Evolutionary conservation across 2,888 invertebrate genomes (phyloP).

Genomic region (Physocephala rufipes): DNA sequence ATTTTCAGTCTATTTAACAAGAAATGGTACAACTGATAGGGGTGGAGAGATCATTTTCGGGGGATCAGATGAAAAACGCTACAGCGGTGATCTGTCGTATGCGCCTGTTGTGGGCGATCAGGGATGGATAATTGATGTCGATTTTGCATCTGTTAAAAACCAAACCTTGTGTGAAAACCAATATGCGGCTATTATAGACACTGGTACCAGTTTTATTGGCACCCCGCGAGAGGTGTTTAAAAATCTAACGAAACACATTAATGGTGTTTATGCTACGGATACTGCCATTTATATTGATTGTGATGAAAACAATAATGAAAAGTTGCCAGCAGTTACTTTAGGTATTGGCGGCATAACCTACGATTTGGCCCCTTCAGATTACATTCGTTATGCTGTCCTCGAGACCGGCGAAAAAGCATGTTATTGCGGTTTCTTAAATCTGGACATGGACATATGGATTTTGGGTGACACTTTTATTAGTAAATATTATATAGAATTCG

Average conservation of each 20-base stretch:
- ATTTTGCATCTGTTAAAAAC: conserved; percentile 69
- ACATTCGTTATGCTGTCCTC: conserved; percentile 71
- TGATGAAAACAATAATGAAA: not conserved
- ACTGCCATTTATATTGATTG: conserved; percentile 13
- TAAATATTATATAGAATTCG: conserved; percentile 93
- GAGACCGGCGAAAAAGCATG: conserved; percentile 69
- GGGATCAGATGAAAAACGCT: conserved; percentile 89
- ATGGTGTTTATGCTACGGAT: not conserved
- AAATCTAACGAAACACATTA: not conserved
- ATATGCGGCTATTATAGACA: conserved; percentile 87
- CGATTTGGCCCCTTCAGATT: conserved; percentile 80
- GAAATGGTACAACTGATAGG: conserved; percentile 71
- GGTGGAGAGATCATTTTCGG: conserved; percentile 92
- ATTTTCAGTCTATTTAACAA: conserved; percentile 92
- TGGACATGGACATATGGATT: conserved; percentile 89
- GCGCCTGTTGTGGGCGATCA: conserved; percentile 81
- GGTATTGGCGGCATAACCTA: conserved; percentile 78
- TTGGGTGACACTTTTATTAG: conserved; percentile 97
- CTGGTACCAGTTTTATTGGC: conserved; percentile 93
- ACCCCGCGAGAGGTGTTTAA: not conserved
- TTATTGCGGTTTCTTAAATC: conserved; percentile 86
- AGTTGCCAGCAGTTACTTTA: conserved; percentile 71
- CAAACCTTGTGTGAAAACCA: conserved; percentile 76
- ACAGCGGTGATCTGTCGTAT: conserved; percentile 73
- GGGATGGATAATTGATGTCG: conserved; percentile 97